Evolutionary conservation across 2,113 vertebrate species (phyloP), one percentile per base, ranked within the genome.

Genomic region (Nycticebus coucang): DNA sequence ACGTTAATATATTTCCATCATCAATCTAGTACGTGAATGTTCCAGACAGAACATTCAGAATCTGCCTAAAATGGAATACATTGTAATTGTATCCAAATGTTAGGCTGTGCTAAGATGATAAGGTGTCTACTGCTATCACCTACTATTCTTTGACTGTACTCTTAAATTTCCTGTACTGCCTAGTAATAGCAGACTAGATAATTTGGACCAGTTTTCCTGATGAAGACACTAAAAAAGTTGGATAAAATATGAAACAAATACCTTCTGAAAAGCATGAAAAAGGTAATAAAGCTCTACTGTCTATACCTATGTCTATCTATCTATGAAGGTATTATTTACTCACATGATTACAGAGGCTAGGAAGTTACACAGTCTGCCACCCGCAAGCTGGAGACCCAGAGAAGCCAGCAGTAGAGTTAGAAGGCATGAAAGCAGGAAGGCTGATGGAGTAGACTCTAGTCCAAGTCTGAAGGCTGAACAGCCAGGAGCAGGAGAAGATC

Each of bases 211-310:
- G 8, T 89, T 87, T 4, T 93, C 13, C 35, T 37, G 66, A 41
- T 84, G 26, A 86, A 89, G 74, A 26, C 59, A 82, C 55, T 45
- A 55, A 33, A 86, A 53, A 55, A n/a, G 0, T 59, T 69, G 28
- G 77, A 93, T 88, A 30, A 87, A 74, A 72, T 82, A 55, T 82
- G 78, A 64, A 64, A 64, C 62, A n/a, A 45, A 90, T 94, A 82
- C 55, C 81, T 71, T 79, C 15, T 81, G 41, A 83, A 95, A 93
- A 72, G 5, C 26, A 66, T 71, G 77, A 62, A 72, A 72, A 83
- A 91, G 11, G 6, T 68, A 62, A 30, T 86, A 59, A 15, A 30
- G 7, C 80, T 17, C 11, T 80, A 78, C 21, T 86, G 21, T 45
- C 35, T 79, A 14, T 78, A 22, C 68, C 9, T 66, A 21, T 68